A percentile compares a stretch with the other conserved stretches of the same genome.
phyloP scores from a whole-genome alignment of 2,888 invertebrate species.

The Synanthedon tipuliformis region DNA sequence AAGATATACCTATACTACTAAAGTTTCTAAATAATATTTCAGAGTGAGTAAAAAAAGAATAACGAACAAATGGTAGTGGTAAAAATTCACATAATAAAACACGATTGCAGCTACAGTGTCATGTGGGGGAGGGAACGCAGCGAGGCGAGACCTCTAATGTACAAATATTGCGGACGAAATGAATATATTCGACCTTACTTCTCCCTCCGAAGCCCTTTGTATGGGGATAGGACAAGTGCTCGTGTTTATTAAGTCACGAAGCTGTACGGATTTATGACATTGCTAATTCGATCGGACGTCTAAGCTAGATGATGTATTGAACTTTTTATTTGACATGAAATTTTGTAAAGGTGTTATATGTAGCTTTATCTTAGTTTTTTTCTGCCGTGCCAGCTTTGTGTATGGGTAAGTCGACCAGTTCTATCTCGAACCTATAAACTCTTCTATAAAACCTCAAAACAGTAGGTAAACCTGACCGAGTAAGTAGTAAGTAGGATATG shows the following conservation, averaged over 20 bases:
- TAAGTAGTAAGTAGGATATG: too few species aligned
- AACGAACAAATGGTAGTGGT: background rate
- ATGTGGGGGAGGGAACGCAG: constrained; percentile 46
- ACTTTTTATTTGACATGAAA: constrained; percentile 21
- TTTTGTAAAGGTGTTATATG: background rate
- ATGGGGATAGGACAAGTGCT: constrained; percentile 33
- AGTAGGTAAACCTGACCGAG: too few species aligned
- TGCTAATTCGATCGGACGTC: constrained; percentile 30
- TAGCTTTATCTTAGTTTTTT: too few species aligned
- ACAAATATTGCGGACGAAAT: constrained; percentile 70
- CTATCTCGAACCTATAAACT: too few species aligned
- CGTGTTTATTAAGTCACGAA: constrained; percentile 57
- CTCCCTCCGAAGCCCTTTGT: constrained; percentile 16
- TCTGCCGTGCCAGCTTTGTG: too few species aligned
- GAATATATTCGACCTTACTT: constrained; percentile 53
- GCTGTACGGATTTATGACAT: constrained; percentile 54
- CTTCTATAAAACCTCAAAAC: too few species aligned
- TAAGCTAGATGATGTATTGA: constrained; percentile 28
- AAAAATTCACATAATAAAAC: background rate
- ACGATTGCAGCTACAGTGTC: constrained; percentile 44
- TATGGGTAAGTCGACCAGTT: too few species aligned
- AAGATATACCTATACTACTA: too few species aligned
- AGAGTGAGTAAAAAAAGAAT: too few species aligned
- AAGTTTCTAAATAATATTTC: too few species aligned
- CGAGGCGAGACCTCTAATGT: constrained; percentile 68